Conservation (phyloP, 2,888 invertebrate genomes). For the Hirtodrosophila trivittata region DNA sequence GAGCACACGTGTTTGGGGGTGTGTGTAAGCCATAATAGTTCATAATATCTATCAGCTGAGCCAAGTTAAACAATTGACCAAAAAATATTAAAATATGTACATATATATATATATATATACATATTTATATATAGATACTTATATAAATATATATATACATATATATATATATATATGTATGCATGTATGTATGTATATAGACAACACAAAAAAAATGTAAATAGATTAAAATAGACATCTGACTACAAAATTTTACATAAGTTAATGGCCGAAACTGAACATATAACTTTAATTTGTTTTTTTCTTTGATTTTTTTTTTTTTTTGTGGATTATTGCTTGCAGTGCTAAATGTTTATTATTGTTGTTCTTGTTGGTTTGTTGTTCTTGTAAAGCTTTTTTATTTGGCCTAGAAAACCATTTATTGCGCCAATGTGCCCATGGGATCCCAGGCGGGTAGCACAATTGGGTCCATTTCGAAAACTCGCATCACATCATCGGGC, state of each 20-base stretch:
- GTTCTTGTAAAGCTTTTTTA: conserved; percentile 62
- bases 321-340: conserved; percentile 46
- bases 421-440: conserved; percentile 92
- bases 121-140: conserved; percentile 12
- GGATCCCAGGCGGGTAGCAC: conserved; percentile 97
- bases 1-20: conserved; percentile 1
- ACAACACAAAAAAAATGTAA: conserved; percentile 13
- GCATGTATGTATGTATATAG: conserved; percentile 12
- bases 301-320: conserved; percentile 24
- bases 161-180: conserved; percentile 2
- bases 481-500: conserved; percentile 89
- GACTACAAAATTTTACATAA: conserved; percentile 35
- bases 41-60: conserved; percentile 12
- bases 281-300: conserved; percentile 32
- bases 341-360: conserved; percentile 18
- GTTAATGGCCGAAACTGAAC: conserved; percentile 31
- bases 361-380: conserved; percentile 8
- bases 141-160: conserved; percentile 15
- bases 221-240: conserved; percentile 19
- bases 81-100: conserved; percentile 8
- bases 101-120: conserved; percentile 9
- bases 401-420: conserved; percentile 33
- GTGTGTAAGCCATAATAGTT: conserved; percentile 12
- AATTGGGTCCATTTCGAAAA: conserved; percentile 90
- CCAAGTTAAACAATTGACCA: conserved; percentile 5